phyloP scores from a whole-genome alignment of 2,113 vertebrate species.

The Tragelaphus imberbis region DNA sequence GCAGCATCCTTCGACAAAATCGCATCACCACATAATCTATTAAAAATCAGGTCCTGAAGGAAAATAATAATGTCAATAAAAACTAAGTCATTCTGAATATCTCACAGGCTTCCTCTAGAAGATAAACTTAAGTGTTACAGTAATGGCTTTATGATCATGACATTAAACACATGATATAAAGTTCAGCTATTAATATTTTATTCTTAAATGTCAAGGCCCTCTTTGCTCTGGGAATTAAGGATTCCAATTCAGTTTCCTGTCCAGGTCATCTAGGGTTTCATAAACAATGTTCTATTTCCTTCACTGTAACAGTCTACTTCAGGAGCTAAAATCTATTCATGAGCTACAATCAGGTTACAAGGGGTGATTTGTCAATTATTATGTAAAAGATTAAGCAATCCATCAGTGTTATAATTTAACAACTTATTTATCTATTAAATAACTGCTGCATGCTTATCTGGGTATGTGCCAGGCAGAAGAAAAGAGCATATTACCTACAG shows the following conservation, averaged over 20 bases:
- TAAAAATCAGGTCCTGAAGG: background rate
- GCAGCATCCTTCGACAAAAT: background rate
- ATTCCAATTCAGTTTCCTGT: background rate
- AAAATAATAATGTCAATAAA: conserved; percentile 3
- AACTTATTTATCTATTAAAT: background rate
- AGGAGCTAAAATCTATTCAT: background rate
- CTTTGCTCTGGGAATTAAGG: background rate
- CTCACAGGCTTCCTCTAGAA: background rate
- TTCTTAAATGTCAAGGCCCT: background rate
- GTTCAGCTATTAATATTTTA: background rate
- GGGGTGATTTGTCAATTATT: background rate
- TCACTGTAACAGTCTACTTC: background rate
- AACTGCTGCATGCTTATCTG: background rate
- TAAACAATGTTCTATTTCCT: background rate
- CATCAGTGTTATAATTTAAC: background rate
- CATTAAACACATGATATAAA: background rate
- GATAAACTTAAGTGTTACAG: background rate
- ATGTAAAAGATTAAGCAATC: background rate
- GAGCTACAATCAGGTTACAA: background rate
- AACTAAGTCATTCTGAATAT: background rate
- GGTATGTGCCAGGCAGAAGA: background rate
- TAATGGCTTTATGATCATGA: background rate
- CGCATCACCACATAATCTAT: background rate
- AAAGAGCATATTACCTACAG: background rate
- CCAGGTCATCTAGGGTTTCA: background rate